Evolutionary conservation across 1,140 invertebrate species (phyloP).

Genomic region (Drosophila ironensis): DNA sequence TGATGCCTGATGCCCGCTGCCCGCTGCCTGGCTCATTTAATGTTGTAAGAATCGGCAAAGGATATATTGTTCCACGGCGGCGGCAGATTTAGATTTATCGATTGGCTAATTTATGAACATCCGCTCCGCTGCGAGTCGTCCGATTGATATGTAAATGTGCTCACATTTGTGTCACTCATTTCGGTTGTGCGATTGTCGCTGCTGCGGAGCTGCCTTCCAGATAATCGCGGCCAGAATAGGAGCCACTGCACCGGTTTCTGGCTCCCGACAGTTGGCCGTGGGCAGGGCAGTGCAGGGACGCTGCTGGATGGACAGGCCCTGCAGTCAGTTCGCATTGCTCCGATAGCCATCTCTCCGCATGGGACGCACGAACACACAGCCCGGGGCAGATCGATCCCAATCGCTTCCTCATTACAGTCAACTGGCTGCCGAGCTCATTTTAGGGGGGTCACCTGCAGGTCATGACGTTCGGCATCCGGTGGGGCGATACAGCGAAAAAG

Average conservation of each 20-base stretch:
- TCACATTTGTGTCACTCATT: constrained; percentile 78
- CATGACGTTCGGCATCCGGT: constrained; percentile 65
- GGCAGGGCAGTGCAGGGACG: constrained; percentile 1
- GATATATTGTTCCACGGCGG: constrained; percentile 47
- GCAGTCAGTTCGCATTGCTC: constrained; percentile 41
- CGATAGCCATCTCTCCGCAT: constrained; percentile 75
- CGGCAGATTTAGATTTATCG: constrained; percentile 73
- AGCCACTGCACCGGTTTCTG: constrained; percentile 4
- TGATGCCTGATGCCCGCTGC: constrained; percentile 1
- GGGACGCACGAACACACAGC: constrained; percentile 69
- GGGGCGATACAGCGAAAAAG: too few relatives aligned
- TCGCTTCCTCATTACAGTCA: constrained; percentile 75
- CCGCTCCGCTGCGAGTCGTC: constrained; percentile 68
- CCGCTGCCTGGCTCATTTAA: constrained; percentile 42
- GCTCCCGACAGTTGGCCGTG: constrained; percentile 11
- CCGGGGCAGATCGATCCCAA: constrained; percentile 56
- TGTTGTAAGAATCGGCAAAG: constrained; percentile 49
- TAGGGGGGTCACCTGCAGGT: constrained; percentile 52
- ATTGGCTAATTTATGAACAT: constrained; percentile 82
- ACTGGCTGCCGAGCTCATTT: constrained; percentile 71
- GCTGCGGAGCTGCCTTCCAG: too few relatives aligned
- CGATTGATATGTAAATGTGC: constrained; percentile 80
- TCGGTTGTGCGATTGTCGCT: too few relatives aligned
- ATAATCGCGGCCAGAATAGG: constrained; percentile 29
- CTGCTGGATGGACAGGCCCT: not conserved